Evolutionary conservation across 1,140 invertebrate species (phyloP).

Genomic region (Phenacoccus solenopsis): DNA sequence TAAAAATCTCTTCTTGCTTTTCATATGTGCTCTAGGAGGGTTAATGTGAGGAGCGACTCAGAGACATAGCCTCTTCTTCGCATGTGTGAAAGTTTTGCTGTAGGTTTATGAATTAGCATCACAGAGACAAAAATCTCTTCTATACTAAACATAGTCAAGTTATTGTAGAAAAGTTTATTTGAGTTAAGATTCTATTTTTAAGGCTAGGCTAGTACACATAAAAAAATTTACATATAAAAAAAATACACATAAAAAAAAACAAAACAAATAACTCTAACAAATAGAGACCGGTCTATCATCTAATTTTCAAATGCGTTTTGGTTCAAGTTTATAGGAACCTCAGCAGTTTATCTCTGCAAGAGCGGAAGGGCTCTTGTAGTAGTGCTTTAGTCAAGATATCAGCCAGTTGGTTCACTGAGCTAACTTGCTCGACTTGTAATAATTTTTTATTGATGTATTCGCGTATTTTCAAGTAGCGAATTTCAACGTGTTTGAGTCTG

Average conservation of each 20-base stretch:
- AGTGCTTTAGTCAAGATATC: background rate
- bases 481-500: conserved; percentile 20
- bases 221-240: no score
- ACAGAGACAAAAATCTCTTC: background rate
- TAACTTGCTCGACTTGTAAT: background rate
- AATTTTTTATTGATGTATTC: background rate
- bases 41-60: background rate
- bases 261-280: no score
- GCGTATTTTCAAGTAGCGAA: background rate
- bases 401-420: background rate
- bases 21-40: no score
- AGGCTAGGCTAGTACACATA: no score
- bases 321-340: background rate
- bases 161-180: no score
- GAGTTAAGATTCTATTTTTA: no score
- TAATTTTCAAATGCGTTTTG: background rate
- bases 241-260: no score
- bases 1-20: background rate
- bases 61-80: background rate
- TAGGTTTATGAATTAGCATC: background rate
- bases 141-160: background rate
- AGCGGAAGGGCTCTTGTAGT: background rate
- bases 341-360: background rate
- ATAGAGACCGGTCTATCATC: no score
- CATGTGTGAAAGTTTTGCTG: background rate